A percentile compares a stretch with the other conserved stretches of the same genome.
These are phyloP conservation scores for Rhabdomys pumilio DNA, from an alignment of 2,797 vertebrate species.

Conservation along the genomic window DNA sequence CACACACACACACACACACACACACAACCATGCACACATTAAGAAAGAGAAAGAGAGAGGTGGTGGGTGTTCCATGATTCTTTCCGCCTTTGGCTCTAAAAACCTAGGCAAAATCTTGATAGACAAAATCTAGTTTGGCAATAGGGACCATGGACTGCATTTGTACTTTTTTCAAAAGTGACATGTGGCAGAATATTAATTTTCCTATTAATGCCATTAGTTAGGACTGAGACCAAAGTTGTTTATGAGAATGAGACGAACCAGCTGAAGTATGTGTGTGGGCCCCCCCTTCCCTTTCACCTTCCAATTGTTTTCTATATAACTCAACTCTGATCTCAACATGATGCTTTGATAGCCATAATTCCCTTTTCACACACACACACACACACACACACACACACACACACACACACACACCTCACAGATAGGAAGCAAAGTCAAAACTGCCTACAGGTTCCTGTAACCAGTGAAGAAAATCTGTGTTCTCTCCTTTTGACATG, in stretches of 20 bases:
- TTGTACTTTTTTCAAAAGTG: background rate
- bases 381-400: background rate
- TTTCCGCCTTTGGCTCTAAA: background rate
- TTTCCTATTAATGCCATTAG: background rate
- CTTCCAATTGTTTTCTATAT: background rate
- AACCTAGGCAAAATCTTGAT: background rate
- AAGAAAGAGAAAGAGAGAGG: background rate
- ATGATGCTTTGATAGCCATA: background rate
- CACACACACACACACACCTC: background rate
- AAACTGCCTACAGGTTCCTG: background rate
- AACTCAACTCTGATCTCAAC: background rate
- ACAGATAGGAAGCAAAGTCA: background rate
- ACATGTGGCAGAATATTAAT: background rate
- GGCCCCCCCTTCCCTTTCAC: too few relatives aligned
- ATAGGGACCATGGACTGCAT: rapidly evolving
- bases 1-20: background rate
- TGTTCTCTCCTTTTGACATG: background rate
- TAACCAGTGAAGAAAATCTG: background rate
- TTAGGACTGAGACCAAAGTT: background rate
- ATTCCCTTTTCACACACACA: background rate
- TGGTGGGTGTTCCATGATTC: background rate
- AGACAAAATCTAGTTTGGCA: background rate
- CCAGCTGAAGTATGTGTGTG: background rate
- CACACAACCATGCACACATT: too few relatives aligned
- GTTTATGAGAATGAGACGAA: background rate